Evolutionary conservation across 2,113 vertebrate species (phyloP).

Genomic region (Rhabdornis inornatus): DNA sequence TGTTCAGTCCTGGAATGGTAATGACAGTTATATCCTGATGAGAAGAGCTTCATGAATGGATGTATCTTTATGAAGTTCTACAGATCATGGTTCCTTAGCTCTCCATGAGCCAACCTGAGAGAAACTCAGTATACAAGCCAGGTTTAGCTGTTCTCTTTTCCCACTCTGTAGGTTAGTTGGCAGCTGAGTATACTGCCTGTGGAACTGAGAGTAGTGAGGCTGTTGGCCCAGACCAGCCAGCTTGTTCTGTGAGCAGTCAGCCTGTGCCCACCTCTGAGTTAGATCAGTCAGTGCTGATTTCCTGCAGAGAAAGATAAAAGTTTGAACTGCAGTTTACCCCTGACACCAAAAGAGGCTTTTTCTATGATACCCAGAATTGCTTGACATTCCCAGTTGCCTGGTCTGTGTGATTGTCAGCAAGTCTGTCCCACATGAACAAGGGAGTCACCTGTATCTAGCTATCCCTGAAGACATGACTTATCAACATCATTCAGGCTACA

Average conservation of each 20-base stretch:
- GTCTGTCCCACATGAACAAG: not conserved
- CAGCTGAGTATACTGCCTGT: not conserved
- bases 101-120: not conserved
- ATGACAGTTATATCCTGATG: not conserved
- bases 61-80: not conserved
- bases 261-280: not conserved
- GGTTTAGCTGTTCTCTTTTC: not conserved
- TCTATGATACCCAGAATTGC: not conserved
- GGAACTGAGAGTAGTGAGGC: not conserved
- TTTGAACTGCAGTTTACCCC: not conserved
- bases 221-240: not conserved
- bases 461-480: not conserved
- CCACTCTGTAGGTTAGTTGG: fast-evolving
- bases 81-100: not conserved
- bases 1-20: not conserved
- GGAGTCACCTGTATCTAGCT: not conserved
- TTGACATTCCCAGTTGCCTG: not conserved
- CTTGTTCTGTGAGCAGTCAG: not conserved
- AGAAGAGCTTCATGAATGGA: not conserved
- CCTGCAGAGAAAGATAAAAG: not conserved
- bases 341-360: not conserved
- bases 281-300: not conserved
- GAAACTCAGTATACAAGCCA: not conserved
- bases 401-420: not conserved
- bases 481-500: not conserved